A percentile compares a stretch with the other conserved stretches of the same genome.
Conservation (phyloP, 2,113 vertebrate genomes). For the Zeus faber region DNA sequence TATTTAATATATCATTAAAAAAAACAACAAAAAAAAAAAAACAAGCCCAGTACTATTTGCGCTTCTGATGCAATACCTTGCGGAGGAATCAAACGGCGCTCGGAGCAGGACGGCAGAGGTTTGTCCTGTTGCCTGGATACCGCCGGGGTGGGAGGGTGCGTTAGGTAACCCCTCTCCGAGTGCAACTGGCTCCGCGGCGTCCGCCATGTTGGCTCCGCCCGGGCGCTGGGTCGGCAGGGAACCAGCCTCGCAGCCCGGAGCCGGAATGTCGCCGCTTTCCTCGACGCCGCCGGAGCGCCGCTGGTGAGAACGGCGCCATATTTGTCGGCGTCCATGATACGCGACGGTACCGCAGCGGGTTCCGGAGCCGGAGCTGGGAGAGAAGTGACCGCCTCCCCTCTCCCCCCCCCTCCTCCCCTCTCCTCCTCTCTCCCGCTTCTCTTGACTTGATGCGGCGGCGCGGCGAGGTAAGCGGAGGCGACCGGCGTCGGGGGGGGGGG, state of each 20-base stretch:
- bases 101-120: slow-evolving; percentile 55
- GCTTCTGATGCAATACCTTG: slow-evolving; percentile 76
- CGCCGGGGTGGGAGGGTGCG: slow-evolving; percentile 62
- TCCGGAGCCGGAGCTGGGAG: slow-evolving; percentile 78
- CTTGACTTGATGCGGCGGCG: neutral
- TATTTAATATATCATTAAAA: no score
- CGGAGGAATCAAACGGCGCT: slow-evolving; percentile 67
- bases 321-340: slow-evolving; percentile 74
- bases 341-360: slow-evolving; percentile 76
- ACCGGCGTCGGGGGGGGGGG: neutral
- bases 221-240: neutral
- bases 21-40: no score
- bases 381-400: slow-evolving; percentile 75
- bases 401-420: slow-evolving; percentile 25
- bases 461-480: no score
- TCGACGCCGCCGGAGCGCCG: slow-evolving; percentile 26
- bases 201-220: slow-evolving; percentile 67
- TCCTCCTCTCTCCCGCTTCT: neutral
- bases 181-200: slow-evolving; percentile 30
- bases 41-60: slow-evolving; percentile 70
- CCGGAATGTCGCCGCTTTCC: slow-evolving; percentile 71
- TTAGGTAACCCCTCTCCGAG: slow-evolving; percentile 16
- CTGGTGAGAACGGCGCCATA: slow-evolving; percentile 67
- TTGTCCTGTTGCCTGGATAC: slow-evolving; percentile 76
- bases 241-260: slow-evolving; percentile 37